Evolutionary conservation across 2,797 vertebrate species (phyloP).

Genomic region (Mallotus villosus): DNA sequence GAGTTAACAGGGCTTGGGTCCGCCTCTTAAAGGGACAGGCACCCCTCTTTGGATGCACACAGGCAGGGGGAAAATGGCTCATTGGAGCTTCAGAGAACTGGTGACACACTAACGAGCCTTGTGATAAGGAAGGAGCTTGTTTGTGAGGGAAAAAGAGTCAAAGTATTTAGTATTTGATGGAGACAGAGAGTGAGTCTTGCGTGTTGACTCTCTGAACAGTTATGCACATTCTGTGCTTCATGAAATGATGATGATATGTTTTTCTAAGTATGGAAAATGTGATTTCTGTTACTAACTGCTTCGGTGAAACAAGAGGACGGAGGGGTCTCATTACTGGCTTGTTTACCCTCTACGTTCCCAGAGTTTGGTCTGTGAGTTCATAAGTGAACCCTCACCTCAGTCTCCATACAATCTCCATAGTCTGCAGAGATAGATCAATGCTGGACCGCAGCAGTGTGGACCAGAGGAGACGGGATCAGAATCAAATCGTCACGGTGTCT

Average conservation of each 20-base stretch:
- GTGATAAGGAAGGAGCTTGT: not conserved
- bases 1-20: slow-evolving; percentile 48
- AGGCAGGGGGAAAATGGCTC: slow-evolving; percentile 48
- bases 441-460: slow-evolving; percentile 43
- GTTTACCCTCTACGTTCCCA: not conserved
- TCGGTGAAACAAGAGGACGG: not conserved
- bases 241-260: not conserved
- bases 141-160: not conserved
- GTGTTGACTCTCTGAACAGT: slow-evolving; percentile 9
- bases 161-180: slow-evolving; percentile 5
- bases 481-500: too few species aligned
- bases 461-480: slow-evolving; percentile 12
- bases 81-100: slow-evolving; percentile 36
- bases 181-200: slow-evolving; percentile 41
- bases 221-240: not conserved
- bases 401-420: slow-evolving; percentile 40
- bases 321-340: not conserved
- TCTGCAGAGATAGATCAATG: slow-evolving; percentile 45
- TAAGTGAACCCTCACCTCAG: slow-evolving; percentile 23
- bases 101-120: not conserved
- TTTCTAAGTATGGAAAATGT: not conserved
- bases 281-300: not conserved
- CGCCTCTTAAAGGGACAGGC: slow-evolving; percentile 80
- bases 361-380: slow-evolving; percentile 1
- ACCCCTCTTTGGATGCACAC: slow-evolving; percentile 40